A percentile compares a stretch with the other conserved stretches of the same genome.
Conservation (phyloP, 2,888 invertebrate genomes). For the Noctua fimbriata region DNA sequence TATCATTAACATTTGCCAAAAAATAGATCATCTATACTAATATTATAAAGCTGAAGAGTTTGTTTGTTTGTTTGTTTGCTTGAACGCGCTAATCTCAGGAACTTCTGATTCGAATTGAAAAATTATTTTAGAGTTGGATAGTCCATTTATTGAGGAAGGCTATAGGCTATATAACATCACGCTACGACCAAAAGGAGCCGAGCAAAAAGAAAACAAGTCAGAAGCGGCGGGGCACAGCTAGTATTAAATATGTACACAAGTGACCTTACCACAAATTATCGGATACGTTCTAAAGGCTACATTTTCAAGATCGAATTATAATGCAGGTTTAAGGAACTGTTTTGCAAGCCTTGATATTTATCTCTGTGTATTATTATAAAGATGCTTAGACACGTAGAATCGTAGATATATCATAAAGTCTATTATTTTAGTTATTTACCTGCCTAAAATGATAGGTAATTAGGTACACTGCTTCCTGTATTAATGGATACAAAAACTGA, state of each 20-base stretch:
- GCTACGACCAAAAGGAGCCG: no score
- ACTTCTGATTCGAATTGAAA: no score
- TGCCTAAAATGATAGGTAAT: not conserved
- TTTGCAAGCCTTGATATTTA: slow-evolving; percentile 50
- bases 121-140: no score
- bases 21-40: slow-evolving; percentile 12
- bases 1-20: slow-evolving; percentile 34
- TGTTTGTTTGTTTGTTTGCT: no score
- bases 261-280: slow-evolving; percentile 59
- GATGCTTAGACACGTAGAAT: slow-evolving; percentile 27
- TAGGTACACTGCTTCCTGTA: not conserved
- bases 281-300: slow-evolving; percentile 40
- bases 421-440: not conserved
- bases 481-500: slow-evolving; percentile 1
- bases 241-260: slow-evolving; percentile 21
- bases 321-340: slow-evolving; percentile 33
- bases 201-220: no score
- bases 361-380: slow-evolving; percentile 16
- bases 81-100: no score
- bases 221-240: no score
- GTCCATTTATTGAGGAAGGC: no score
- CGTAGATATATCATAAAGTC: not conserved
- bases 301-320: slow-evolving; percentile 34
- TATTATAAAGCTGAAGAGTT: no score
- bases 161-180: no score